Percentiles rank a stretch among this genome's conserved stretches.
phyloP scores from a whole-genome alignment of 2,113 vertebrate genomes.

The Rana temporaria region DNA sequence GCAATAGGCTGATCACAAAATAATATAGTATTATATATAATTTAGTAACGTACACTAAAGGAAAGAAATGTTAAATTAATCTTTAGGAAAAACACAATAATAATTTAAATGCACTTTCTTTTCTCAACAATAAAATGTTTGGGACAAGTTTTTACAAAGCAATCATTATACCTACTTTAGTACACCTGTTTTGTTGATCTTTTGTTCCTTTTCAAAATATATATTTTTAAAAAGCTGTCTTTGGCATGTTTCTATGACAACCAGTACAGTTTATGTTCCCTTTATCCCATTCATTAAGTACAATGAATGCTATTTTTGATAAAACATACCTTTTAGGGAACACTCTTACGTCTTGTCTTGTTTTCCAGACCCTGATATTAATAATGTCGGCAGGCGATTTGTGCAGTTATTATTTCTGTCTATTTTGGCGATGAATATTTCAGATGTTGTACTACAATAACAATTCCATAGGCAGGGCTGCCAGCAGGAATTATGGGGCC shows the following conservation, averaged over 20 bases:
- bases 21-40: too few species aligned
- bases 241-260: slow-evolving; percentile 24
- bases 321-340: neutral
- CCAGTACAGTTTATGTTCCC: neutral
- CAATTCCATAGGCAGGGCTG: too few species aligned
- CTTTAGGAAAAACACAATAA: too few species aligned
- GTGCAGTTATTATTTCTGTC: too few species aligned
- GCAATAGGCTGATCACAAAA: too few species aligned
- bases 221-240: slow-evolving; percentile 3
- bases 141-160: neutral
- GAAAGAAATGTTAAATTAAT: too few species aligned
- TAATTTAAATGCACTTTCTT: neutral
- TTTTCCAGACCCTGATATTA: neutral
- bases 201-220: neutral
- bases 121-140: neutral
- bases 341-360: neutral
- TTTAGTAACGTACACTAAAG: too few species aligned
- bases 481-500: too few species aligned
- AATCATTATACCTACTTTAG: neutral
- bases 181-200: neutral
- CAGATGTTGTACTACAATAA: too few species aligned
- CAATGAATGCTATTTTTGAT: neutral
- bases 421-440: too few species aligned
- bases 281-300: slow-evolving; percentile 3
- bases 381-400: neutral